Evolutionary conservation across 2,113 vertebrate species (phyloP), one percentile per base, ranked within the genome.

Genomic region (Odobenus rosmarus): DNA sequence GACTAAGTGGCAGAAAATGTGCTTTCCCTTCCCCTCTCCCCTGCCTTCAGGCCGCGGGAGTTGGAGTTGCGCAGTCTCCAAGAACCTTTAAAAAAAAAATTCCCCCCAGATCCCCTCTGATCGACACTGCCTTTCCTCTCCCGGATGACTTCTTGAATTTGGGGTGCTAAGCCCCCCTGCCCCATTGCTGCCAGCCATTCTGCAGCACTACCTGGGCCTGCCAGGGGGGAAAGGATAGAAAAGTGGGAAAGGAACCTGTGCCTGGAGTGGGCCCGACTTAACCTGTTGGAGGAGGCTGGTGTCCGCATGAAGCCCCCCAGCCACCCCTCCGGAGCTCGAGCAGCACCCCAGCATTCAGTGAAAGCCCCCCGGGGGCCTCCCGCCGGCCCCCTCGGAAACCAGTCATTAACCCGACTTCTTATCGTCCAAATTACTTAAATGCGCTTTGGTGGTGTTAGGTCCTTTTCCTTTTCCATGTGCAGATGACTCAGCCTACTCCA

Each of bases 1-100:
- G 95, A 97, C 89, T 92, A 83, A 90, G 92, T 77, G 84, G 49
- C 57, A 69, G 92, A 90, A 96, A 96, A 96, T 57, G 86, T 11
- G 15, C 83, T 92, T 89, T 93, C 95, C 59, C 80, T 87, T 87
- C 79, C 28, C 36, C 69, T 80, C 31, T 79, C 51, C 53, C 23
- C 74, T 24, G 83, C 96, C 53, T 91, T 55, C 72, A 79, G 77
- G 93, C 53, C 74, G 7, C 62, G 0, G 53, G 74, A 86, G 62
- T 67, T 42, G 53, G 74, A 86, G 62, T 67, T 42, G 86, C 64
- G 31, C 53, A 39, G 76, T 49, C 67, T 90, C 79, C 53, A 87
- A 89, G 59, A 92, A 46, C 26, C 51, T 90, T 36, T 3, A 28
- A 28, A 7, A 24, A 24, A 55, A 92, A 62, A 24, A 28, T 3